Percentiles rank a stretch among this genome's conserved stretches.
These are phyloP conservation scores for Platygyra sinensis DNA, from an alignment of 64 coral and sea anemone genomes.

Conservation along the genomic window DNA sequence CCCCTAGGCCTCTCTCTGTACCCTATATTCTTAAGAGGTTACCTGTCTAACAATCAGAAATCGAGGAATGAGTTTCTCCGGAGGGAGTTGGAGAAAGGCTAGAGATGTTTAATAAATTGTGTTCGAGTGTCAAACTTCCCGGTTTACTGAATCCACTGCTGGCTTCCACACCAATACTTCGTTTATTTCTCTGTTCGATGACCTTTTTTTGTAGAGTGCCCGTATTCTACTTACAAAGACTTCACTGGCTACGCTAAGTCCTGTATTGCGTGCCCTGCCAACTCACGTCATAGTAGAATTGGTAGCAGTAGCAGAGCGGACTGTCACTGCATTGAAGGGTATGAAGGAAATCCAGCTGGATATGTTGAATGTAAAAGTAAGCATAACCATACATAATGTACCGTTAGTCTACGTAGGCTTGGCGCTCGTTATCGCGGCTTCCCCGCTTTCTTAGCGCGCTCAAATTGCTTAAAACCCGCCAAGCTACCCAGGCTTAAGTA, in stretches of 20 bases:
- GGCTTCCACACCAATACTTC: neutral
- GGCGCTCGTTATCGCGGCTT: too few species aligned
- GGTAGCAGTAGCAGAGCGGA: slow-evolving; percentile 36
- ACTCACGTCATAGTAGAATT: slow-evolving; percentile 59
- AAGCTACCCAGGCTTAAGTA: too few species aligned
- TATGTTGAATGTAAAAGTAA: slow-evolving; percentile 70
- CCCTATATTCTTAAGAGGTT: too few species aligned
- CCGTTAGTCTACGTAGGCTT: too few species aligned
- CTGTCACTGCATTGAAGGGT: slow-evolving; percentile 69
- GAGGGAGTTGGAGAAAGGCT: too few species aligned
- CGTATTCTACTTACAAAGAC: slow-evolving; percentile 71
- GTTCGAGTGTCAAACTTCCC: neutral
- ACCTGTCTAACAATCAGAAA: too few species aligned
- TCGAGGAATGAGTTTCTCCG: too few species aligned
- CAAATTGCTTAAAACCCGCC: too few species aligned
- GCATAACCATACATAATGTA: neutral
- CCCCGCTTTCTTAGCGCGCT: too few species aligned
- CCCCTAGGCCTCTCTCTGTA: too few species aligned
- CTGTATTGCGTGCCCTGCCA: slow-evolving; percentile 61
- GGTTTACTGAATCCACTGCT: neutral
- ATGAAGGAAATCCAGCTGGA: slow-evolving; percentile 60
- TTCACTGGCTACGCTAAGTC: slow-evolving; percentile 57
- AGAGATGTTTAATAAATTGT: too few species aligned
- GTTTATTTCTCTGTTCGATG: neutral
- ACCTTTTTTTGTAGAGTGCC: slow-evolving; percentile 46